These are phyloP conservation scores for Leptogaster cylindrica DNA, from an alignment of 2,888 invertebrate genomes.

Conservation along the genomic window DNA sequence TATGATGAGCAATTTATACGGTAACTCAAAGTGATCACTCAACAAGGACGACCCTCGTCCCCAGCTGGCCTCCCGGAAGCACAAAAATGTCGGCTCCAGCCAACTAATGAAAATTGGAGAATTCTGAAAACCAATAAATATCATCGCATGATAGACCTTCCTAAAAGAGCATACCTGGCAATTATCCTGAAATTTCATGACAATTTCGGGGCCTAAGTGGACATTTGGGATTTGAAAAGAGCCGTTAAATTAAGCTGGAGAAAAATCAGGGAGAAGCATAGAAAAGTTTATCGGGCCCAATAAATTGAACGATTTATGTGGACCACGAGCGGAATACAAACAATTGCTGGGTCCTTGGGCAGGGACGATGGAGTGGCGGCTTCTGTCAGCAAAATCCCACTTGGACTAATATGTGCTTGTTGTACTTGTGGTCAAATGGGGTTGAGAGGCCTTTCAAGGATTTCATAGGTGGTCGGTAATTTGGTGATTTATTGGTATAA, in stretches of 20 bases:
- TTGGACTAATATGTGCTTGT: too few species aligned
- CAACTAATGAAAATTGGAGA: constrained; percentile 26
- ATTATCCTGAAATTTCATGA: constrained; percentile 31
- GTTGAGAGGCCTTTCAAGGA: too few species aligned
- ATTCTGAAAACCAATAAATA: constrained; percentile 6
- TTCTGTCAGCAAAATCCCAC: too few species aligned
- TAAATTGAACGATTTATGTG: constrained; percentile 48
- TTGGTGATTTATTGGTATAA: too few species aligned
- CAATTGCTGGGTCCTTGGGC: too few species aligned
- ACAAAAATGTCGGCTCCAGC: not conserved
- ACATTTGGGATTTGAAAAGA: constrained; percentile 32
- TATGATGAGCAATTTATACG: constrained; percentile 45
- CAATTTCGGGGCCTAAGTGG: constrained; percentile 15
- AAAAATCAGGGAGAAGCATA: constrained; percentile 38
- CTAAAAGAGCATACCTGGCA: constrained; percentile 22
- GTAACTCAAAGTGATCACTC: constrained; percentile 42
- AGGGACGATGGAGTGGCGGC: too few species aligned
- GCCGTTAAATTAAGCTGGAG: constrained; percentile 5
- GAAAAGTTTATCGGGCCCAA: constrained; percentile 47
- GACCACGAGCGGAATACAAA: constrained; percentile 43
- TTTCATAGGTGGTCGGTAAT: too few species aligned
- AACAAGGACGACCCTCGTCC: constrained; percentile 45
- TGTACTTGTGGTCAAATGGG: too few species aligned
- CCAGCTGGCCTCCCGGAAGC: not conserved
- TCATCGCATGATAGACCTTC: not conserved